Conservation (phyloP, 2,797 vertebrate genomes). For the Zalophus californianus region DNA sequence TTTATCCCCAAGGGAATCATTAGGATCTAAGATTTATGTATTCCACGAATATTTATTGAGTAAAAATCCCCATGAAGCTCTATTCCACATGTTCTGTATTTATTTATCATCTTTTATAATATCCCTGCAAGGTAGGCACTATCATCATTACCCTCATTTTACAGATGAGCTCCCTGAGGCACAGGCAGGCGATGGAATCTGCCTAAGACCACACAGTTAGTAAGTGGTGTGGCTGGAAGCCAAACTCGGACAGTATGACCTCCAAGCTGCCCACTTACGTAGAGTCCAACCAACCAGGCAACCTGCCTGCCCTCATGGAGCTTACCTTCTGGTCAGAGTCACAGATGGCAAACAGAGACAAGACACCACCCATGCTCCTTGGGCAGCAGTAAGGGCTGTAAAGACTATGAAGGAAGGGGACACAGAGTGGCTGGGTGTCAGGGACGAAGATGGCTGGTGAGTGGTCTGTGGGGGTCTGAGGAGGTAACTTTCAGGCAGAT, state of each 20-base stretch:
- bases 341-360: too few species aligned
- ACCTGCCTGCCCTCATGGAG: background rate
- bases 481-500: background rate
- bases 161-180: background rate
- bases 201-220: background rate
- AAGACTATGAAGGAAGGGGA: background rate
- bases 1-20: background rate
- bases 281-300: background rate
- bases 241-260: background rate
- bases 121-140: background rate
- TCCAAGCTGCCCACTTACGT: background rate
- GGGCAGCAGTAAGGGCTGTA: background rate
- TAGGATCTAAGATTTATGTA: background rate
- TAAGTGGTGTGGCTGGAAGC: background rate
- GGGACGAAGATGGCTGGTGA: too few species aligned
- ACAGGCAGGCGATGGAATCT: background rate
- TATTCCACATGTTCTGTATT: background rate
- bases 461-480: background rate
- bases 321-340: background rate
- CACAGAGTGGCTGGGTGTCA: background rate
- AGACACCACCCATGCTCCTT: fast-evolving
- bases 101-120: background rate
- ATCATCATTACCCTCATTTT: background rate
- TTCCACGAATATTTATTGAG: background rate
- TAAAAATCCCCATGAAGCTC: background rate